These are phyloP conservation scores for Hydractinia echinata DNA, from an alignment of 30 jellyfish, hydroid and myxozoan species.

Conservation along the genomic window DNA sequence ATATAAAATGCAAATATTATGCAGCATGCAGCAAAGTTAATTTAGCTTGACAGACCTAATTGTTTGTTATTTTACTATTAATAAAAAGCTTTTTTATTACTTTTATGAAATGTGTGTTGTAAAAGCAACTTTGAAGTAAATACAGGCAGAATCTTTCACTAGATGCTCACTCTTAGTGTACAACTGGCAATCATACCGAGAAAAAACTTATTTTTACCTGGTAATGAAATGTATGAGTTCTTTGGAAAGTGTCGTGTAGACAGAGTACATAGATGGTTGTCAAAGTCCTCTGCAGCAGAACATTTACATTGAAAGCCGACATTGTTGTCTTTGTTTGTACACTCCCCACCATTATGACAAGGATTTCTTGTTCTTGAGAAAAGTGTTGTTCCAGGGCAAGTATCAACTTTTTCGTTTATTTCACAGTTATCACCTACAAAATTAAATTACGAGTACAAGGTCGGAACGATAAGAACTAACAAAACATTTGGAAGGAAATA, in stretches of 20 bases:
- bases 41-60: too few species aligned
- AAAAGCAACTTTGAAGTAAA: too few species aligned
- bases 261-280: constrained; percentile 56
- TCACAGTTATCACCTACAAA: constrained; percentile 15
- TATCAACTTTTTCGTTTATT: not conserved
- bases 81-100: too few species aligned
- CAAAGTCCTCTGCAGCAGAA: constrained; percentile 20
- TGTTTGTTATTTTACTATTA: too few species aligned
- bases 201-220: not conserved
- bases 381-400: constrained; percentile 49
- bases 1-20: too few species aligned
- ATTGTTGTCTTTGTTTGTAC: constrained; percentile 44
- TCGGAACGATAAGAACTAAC: not conserved
- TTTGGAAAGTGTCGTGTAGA: constrained; percentile 71
- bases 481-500: not conserved
- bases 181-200: too few species aligned
- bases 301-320: constrained; percentile 56
- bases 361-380: constrained; percentile 36
- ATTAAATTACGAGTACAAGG: not conserved
- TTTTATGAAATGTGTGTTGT: too few species aligned
- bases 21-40: too few species aligned
- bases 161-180: too few species aligned
- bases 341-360: constrained; percentile 57
- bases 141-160: too few species aligned
- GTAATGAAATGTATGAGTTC: constrained; percentile 55